phyloP scores from a whole-genome alignment of 2,113 vertebrate genomes.

The Aythya baeri region DNA sequence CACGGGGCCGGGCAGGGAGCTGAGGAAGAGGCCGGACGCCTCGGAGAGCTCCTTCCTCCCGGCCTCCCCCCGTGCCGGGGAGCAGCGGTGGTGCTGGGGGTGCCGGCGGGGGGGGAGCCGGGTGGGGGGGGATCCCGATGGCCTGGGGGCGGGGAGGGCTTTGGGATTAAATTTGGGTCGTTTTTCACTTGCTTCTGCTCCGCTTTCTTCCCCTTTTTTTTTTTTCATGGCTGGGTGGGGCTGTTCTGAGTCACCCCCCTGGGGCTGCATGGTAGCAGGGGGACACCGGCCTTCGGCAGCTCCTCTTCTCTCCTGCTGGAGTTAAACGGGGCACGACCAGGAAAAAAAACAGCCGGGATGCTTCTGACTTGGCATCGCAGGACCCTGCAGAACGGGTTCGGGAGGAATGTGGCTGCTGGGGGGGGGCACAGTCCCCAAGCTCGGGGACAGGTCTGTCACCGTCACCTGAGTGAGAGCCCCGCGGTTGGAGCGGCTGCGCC shows the following conservation, averaged over 20 bases:
- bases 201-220: not conserved
- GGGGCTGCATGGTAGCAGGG: too few relatives aligned
- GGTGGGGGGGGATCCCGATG: not conserved
- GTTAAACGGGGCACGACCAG: conserved; percentile 7
- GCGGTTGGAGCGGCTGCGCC: not conserved
- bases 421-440: not conserved
- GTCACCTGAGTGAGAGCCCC: not conserved
- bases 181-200: conserved; percentile 44
- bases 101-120: not conserved
- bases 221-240: fast-evolving
- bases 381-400: conserved; percentile 43
- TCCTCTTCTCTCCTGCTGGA: not conserved
- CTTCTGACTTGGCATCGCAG: conserved; percentile 7
- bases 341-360: not conserved
- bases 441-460: not conserved
- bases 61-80: fast-evolving
- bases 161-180: conserved; percentile 37
- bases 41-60: not conserved
- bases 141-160: not conserved
- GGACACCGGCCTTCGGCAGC: not conserved
- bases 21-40: not conserved
- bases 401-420: conserved; percentile 36
- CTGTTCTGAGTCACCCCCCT: too few relatives aligned
- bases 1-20: fast-evolving
- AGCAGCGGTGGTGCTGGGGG: not conserved